A percentile compares a stretch with the other conserved stretches of the same genome.
Evolutionary conservation across 2,797 vertebrate genomes (phyloP).

Genomic region (Syncerus caffer): DNA sequence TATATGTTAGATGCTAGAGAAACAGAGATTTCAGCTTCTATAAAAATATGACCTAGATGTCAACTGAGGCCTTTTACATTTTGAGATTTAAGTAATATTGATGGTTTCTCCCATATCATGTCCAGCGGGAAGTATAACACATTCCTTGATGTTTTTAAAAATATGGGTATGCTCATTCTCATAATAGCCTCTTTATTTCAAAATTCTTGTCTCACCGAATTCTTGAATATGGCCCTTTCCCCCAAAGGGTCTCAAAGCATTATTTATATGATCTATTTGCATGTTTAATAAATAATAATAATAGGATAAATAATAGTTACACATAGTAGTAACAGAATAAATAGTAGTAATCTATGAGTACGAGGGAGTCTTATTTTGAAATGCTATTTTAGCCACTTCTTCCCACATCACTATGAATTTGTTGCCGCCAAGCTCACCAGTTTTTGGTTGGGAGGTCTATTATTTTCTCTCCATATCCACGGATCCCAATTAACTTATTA

Average conservation of each 20-base stretch:
- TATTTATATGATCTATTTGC: not conserved
- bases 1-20: not conserved
- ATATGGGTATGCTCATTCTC: not conserved
- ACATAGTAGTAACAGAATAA: not conserved
- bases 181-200: not conserved
- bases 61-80: not conserved
- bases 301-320: not conserved
- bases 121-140: not conserved
- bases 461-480: not conserved
- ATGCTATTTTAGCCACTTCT: not conserved
- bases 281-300: not conserved
- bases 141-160: not conserved
- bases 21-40: not conserved
- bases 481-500: not conserved
- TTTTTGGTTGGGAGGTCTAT: not conserved
- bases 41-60: not conserved
- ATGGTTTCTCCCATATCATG: not conserved
- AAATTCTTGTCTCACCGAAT: not conserved
- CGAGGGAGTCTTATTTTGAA: not conserved
- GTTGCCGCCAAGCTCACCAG: not conserved
- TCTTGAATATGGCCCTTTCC: not conserved
- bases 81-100: slow-evolving; percentile 1
- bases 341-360: not conserved
- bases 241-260: not conserved
- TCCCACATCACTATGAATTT: not conserved